These are phyloP conservation scores for Coracopsis vasa DNA, from an alignment of 2,113 vertebrate species.

Conservation along the genomic window DNA sequence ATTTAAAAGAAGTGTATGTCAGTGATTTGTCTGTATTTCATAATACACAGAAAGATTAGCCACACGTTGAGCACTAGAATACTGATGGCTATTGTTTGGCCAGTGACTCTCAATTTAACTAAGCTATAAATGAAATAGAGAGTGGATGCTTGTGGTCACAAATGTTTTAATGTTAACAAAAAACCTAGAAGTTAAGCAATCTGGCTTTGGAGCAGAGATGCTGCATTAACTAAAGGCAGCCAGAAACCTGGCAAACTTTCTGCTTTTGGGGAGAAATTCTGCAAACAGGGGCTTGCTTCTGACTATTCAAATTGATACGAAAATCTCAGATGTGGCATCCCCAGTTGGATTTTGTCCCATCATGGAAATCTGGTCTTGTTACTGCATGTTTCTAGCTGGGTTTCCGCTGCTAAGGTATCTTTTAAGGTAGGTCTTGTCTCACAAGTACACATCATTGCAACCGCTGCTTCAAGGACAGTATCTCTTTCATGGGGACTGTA, in stretches of 20 bases:
- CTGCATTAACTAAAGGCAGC: neutral
- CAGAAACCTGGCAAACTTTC: neutral
- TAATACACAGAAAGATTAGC: neutral
- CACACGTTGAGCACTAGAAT: neutral
- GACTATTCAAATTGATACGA: neutral
- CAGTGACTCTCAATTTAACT: neutral
- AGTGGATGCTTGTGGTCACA: accelerated
- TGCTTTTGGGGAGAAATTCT: neutral
- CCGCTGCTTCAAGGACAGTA: conserved; percentile 7
- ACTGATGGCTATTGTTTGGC: neutral
- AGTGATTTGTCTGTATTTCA: neutral
- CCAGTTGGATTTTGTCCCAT: accelerated
- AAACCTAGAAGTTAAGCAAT: neutral
- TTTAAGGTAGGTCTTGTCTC: neutral
- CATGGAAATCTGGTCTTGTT: neutral
- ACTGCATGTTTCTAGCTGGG: neutral
- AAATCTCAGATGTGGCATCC: neutral
- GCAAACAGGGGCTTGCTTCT: neutral
- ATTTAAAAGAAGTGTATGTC: neutral
- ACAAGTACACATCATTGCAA: neutral
- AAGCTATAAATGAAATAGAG: neutral
- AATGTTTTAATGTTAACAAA: neutral
- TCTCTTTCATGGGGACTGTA: neutral
- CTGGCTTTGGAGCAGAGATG: neutral
- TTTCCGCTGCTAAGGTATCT: accelerated